Percentiles rank a stretch among this genome's conserved stretches.
Evolutionary conservation across 2,113 vertebrate genomes (phyloP).

Genomic region (Galeopterus variegatus): DNA sequence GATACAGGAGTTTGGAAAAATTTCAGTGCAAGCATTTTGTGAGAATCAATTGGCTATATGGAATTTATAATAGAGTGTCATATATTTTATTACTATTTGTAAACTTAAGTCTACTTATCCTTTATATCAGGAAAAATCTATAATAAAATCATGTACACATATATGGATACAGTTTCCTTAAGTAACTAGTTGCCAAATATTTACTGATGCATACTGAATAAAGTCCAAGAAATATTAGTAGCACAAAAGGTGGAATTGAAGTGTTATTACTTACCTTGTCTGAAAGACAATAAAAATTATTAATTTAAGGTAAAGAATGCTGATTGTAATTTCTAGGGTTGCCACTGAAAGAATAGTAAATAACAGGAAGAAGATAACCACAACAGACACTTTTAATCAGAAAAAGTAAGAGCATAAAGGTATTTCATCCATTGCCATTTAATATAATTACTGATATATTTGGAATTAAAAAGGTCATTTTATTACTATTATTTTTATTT

Average conservation of each 20-base stretch:
- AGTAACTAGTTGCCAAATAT: background rate
- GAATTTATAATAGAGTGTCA: background rate
- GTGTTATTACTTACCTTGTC: background rate
- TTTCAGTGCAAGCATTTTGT: background rate
- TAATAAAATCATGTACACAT: background rate
- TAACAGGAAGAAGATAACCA: background rate
- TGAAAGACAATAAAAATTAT: background rate
- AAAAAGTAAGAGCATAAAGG: background rate
- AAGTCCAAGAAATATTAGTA: background rate
- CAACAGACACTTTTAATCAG: background rate
- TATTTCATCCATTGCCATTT: background rate
- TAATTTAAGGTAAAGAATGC: background rate
- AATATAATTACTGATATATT: background rate
- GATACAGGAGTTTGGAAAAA: background rate
- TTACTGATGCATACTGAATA: background rate
- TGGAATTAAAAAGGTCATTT: background rate
- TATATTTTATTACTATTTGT: conserved; percentile 13
- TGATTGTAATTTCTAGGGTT: background rate
- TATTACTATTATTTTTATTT: background rate
- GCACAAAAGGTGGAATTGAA: background rate
- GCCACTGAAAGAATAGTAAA: background rate
- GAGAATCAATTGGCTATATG: background rate
- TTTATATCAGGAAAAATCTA: background rate
- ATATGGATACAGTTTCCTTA: background rate
- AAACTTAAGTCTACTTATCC: background rate